These are phyloP conservation scores for Cyclophora albipunctata DNA, from an alignment of 2,888 invertebrate genomes.

Conservation along the genomic window DNA sequence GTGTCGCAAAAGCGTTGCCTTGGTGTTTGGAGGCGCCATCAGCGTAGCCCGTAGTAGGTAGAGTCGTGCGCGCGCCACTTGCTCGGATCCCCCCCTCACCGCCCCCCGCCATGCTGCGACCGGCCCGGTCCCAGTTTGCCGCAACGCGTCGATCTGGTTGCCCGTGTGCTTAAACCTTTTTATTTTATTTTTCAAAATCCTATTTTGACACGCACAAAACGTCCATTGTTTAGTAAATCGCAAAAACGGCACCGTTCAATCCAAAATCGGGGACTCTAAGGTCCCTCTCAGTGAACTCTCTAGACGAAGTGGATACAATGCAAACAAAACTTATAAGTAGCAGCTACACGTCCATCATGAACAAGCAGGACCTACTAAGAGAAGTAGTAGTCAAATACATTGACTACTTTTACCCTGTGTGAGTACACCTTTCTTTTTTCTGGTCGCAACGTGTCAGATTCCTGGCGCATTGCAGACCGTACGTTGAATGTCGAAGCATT, in stretches of 20 bases:
- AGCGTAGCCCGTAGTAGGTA: conserved; percentile 65
- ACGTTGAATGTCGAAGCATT: conserved; percentile 22
- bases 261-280: conserved; percentile 45
- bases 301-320: conserved; percentile 60
- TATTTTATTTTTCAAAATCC: conserved; percentile 36
- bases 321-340: conserved; percentile 76
- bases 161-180: conserved; percentile 46
- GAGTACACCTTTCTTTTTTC: conserved; percentile 57
- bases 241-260: conserved; percentile 55
- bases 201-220: conserved; percentile 51
- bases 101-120: conserved; percentile 49
- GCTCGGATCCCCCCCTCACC: conserved; percentile 48
- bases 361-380: conserved; percentile 79
- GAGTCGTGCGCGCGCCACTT: conserved; percentile 70
- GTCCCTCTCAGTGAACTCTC: conserved; percentile 46
- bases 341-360: conserved; percentile 79
- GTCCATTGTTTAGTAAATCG: conserved; percentile 34
- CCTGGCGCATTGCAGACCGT: conserved; percentile 52
- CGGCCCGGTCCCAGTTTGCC: conserved; percentile 67
- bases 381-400: conserved; percentile 83
- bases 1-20: conserved; percentile 69
- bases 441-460: conserved; percentile 20
- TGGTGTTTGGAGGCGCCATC: conserved; percentile 68
- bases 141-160: conserved; percentile 70
- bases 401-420: conserved; percentile 82